These are phyloP conservation scores for Siderastrea radians DNA, from an alignment of 92 coral and sea anemone species.

Conservation along the genomic window DNA sequence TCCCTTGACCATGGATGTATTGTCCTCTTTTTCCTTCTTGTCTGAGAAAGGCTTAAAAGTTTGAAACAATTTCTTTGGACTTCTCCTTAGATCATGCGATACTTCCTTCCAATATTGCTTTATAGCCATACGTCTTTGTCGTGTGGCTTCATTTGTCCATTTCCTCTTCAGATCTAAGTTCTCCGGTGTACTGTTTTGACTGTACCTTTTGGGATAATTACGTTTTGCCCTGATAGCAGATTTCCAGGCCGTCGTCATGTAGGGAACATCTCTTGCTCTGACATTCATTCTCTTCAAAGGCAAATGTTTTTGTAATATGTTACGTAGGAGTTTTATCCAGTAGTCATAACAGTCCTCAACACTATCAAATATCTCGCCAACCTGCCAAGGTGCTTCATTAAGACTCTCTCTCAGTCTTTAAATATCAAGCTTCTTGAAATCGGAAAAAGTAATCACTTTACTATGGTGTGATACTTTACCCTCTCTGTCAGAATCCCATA, in stretches of 20 bases:
- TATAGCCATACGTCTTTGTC: conserved; percentile 37
- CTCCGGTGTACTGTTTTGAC: conserved; percentile 19
- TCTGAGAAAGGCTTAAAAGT: conserved; percentile 51
- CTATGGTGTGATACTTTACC: background rate
- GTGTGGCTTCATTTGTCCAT: conserved; percentile 46
- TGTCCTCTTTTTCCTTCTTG: conserved; percentile 11
- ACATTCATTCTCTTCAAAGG: conserved; percentile 43
- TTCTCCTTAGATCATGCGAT: background rate
- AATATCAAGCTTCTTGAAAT: too few relatives aligned
- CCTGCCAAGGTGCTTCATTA: background rate
- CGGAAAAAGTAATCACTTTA: background rate
- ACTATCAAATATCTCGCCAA: conserved; percentile 21
- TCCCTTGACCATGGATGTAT: conserved; percentile 31
- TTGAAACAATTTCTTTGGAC: too few relatives aligned
- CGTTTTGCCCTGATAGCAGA: conserved; percentile 38
- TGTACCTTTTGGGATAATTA: background rate
- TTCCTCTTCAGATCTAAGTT: conserved; percentile 33
- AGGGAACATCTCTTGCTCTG: conserved; percentile 29
- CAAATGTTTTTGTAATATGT: background rate
- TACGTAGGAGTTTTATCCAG: conserved; percentile 4
- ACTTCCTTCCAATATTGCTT: conserved; percentile 27
- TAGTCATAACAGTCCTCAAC: conserved; percentile 18
- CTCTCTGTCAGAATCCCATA: background rate
- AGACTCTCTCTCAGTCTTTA: background rate
- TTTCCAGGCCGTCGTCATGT: conserved; percentile 25